A percentile compares a stretch with the other conserved stretches of the same genome.
These are phyloP conservation scores for Drosophila seguyi DNA, from an alignment of 1,140 invertebrate genomes.

Conservation along the genomic window DNA sequence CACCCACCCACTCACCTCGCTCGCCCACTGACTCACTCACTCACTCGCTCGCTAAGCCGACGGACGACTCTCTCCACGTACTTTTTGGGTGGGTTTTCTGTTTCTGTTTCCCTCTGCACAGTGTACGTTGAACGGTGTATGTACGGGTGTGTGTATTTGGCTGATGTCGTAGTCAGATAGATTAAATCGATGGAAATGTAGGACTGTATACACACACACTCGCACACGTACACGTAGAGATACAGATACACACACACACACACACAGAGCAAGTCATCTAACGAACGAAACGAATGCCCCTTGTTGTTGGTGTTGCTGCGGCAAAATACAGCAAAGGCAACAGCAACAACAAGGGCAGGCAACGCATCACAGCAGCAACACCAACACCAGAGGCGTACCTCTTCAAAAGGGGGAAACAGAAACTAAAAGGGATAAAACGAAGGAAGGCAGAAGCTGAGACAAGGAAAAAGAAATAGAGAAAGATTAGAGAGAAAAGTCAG, in stretches of 20 bases:
- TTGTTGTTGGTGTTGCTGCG: slow-evolving; percentile 66
- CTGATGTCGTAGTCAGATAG: slow-evolving; percentile 83
- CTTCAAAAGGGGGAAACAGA: neutral
- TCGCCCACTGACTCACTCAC: slow-evolving; percentile 45
- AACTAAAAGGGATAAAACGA: neutral
- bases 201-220: slow-evolving; percentile 72
- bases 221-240: slow-evolving; percentile 38
- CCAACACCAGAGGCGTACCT: slow-evolving; percentile 52
- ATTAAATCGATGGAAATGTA: slow-evolving; percentile 84
- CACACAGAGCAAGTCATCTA: slow-evolving; percentile 70
- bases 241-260: slow-evolving; percentile 48
- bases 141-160: slow-evolving; percentile 56
- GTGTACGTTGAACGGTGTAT: neutral
- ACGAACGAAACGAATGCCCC: slow-evolving; percentile 69
- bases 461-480: neutral
- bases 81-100: slow-evolving; percentile 71
- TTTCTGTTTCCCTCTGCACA: slow-evolving; percentile 29
- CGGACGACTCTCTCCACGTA: slow-evolving; percentile 54
- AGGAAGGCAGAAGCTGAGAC: neutral
- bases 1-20: slow-evolving; percentile 29
- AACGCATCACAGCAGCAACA: slow-evolving; percentile 79
- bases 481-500: neutral
- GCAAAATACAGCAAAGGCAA: slow-evolving; percentile 77
- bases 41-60: slow-evolving; percentile 24
- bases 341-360: slow-evolving; percentile 63